phyloP scores from a whole-genome alignment of 2,888 invertebrate genomes.

The Aphodius sticticus region DNA sequence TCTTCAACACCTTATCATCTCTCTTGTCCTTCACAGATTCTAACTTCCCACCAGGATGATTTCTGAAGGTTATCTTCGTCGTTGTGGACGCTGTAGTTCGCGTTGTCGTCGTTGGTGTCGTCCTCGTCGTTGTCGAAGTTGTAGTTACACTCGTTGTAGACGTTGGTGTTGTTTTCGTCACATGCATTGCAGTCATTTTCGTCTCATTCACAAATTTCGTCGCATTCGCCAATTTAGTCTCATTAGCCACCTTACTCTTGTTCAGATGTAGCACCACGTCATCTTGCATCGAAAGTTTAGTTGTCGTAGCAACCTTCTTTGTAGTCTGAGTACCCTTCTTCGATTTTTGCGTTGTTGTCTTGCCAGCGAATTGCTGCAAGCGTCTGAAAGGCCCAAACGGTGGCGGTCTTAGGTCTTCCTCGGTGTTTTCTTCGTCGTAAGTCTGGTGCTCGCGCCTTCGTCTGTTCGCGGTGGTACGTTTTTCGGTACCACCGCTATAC shows the following conservation, averaged over 20 bases:
- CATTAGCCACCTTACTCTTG: not conserved
- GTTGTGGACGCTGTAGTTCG: not conserved
- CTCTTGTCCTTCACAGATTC: not conserved
- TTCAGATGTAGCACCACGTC: not conserved
- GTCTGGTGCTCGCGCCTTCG: not conserved
- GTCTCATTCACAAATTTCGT: not conserved
- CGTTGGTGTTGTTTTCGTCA: not conserved
- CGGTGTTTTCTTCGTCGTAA: not conserved
- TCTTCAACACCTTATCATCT: not conserved
- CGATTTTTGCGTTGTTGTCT: not conserved
- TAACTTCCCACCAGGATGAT: not conserved
- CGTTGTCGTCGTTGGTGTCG: not conserved
- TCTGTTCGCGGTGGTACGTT: conserved; percentile 43
- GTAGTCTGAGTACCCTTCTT: not conserved
- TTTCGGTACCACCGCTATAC: conserved; percentile 47
- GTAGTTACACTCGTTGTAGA: not conserved
- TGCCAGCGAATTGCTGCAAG: not conserved
- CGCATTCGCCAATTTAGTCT: not conserved
- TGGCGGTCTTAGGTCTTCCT: not conserved
- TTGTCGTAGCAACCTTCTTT: not conserved
- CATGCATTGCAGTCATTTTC: not conserved
- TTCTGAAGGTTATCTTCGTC: not conserved
- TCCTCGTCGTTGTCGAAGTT: not conserved
- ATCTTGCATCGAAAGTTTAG: not conserved
- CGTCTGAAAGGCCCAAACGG: not conserved